Base-by-base conservation (phyloP, 2,797 vertebrate genomes). In the Onychomys leucogaster region DNA sequence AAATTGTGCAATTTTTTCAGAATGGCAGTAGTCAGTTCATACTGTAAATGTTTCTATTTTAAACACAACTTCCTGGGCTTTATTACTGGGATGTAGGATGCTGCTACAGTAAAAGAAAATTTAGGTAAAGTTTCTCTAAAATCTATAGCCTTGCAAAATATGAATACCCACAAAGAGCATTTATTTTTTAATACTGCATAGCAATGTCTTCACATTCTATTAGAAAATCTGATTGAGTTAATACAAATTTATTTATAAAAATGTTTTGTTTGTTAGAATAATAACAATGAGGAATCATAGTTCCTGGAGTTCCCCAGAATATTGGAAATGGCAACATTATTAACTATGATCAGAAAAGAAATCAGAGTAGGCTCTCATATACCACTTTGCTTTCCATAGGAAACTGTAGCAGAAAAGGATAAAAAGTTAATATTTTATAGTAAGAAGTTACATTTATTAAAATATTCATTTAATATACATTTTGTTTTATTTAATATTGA, bases 401-500 rank as follows among this genome's bases (percentile, higher is more conserved):
- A 85, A 98, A 95, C 93, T 96, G 95, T 96, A 94, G 94, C 90
- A 76, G 85, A 43, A 92, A 88, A 73, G 90, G 25, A 55, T 49
- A 71, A 73, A 93, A 95, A 82, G n/a, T 9, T 93, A 88, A 89
- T 69, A 37, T 91, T 94, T 95, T 89, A 55, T 1, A 55, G 32
- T 75, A 69, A 95, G 46, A 71, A 37, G 10, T 96, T 97, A 97
- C 93, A 98, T 97, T 98, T 97, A 95, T 94, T 93, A 93, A 98
- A 96, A 83, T 67, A 96, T 97, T 95, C 88, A 97, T 97, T 98
- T 97, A 98, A 97, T 80, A 94, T 95, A 94, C 32, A 98, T 98
- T 98, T 98, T 98, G 95, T 98, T 98, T 98, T 97, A 98, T 97
- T 98, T 96, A 98, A 97, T 97, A 98, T 98, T 97, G 92, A 95